Percentiles rank a stretch among this genome's conserved stretches.
Conservation (phyloP, 2,797 vertebrate species). For the Hafferia zeledoni region DNA sequence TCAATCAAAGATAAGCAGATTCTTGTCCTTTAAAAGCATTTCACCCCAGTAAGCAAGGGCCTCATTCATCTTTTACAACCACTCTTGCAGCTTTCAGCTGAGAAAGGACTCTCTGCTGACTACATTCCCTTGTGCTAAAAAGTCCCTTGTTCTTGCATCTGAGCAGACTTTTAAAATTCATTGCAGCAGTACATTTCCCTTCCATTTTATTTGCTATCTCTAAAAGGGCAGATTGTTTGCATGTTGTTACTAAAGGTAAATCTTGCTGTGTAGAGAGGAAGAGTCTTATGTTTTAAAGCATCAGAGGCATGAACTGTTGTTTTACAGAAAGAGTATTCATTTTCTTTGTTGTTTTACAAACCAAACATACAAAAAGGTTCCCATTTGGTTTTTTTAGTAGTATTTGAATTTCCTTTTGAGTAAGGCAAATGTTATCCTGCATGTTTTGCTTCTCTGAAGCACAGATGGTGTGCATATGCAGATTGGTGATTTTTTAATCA, state of each 20-base stretch:
- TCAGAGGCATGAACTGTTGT: neutral
- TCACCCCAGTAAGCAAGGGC: slow-evolving; percentile 74
- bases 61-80: slow-evolving; percentile 81
- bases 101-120: slow-evolving; percentile 57
- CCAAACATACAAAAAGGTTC: slow-evolving; percentile 15
- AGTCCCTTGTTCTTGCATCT: neutral
- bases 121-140: slow-evolving; percentile 51
- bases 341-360: slow-evolving; percentile 55
- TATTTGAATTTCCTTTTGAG: slow-evolving; percentile 68
- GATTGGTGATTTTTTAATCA: slow-evolving; percentile 93
- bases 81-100: slow-evolving; percentile 60
- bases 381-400: slow-evolving; percentile 63
- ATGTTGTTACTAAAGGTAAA: slow-evolving; percentile 5
- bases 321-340: slow-evolving; percentile 30
- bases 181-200: slow-evolving; percentile 42
- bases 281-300: slow-evolving; percentile 23
- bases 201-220: slow-evolving; percentile 35
- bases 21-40: slow-evolving; percentile 83
- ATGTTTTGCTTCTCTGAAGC: slow-evolving; percentile 78
- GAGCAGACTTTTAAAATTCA: slow-evolving; percentile 62
- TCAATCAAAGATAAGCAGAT: slow-evolving; percentile 85
- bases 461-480: slow-evolving; percentile 93
- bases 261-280: neutral
- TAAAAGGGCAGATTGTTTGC: slow-evolving; percentile 52
- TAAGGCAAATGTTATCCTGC: slow-evolving; percentile 75